These are phyloP conservation scores for Caloenas nicobarica DNA, from an alignment of 2,113 vertebrate species.

Conservation along the genomic window DNA sequence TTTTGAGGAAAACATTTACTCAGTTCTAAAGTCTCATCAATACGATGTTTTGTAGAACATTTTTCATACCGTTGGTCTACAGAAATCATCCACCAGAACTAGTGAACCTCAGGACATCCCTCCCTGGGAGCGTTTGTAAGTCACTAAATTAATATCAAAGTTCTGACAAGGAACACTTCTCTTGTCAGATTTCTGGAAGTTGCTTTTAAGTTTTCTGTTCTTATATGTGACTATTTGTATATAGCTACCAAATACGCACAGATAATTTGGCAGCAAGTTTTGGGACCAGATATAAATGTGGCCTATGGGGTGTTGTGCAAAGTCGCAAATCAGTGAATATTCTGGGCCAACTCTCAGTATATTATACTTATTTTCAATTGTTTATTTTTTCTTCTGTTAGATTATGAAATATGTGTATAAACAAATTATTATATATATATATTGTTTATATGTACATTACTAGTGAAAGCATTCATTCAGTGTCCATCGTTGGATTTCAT, in stretches of 20 bases:
- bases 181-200: background rate
- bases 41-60: background rate
- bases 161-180: background rate
- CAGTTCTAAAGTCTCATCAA: background rate
- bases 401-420: background rate
- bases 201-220: background rate
- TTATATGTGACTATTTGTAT: background rate
- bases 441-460: background rate
- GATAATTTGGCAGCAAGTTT: background rate
- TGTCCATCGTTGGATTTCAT: background rate
- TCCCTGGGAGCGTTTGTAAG: background rate
- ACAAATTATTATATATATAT: background rate
- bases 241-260: background rate
- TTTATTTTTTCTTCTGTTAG: background rate
- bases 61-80: background rate
- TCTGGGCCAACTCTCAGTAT: background rate
- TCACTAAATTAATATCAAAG: background rate
- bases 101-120: background rate
- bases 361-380: background rate
- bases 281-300: background rate
- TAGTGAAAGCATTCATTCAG: background rate
- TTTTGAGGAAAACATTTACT: background rate
- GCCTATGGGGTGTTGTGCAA: background rate
- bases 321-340: background rate
- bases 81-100: background rate